Evolutionary conservation across 1,140 invertebrate genomes (phyloP), one percentile per base, ranked within the genome.

Genomic region (Bicyclus anynana): DNA sequence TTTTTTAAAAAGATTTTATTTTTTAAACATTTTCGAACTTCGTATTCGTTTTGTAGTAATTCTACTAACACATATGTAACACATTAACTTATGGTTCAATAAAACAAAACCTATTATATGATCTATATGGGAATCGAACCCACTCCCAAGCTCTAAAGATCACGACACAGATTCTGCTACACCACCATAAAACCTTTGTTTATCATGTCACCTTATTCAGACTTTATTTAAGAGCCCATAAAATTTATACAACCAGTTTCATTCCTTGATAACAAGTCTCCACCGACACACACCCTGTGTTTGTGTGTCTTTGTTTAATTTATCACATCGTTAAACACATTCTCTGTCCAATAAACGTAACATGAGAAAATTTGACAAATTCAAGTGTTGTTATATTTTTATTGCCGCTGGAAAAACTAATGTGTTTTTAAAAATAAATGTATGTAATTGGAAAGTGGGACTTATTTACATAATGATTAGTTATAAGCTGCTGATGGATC

Each of bases 251-350:
- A 33, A 23, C 50, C 42, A 10, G 20, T 21, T 44, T 44, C 18
- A 44, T 21, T 5, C 42, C 33, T 1, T 38, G 50, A 52, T 52
- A 52, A 52, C 26, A 44, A 27, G n/a, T 9, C 6, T 18, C 17
- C 7, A 21, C 13, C 33, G 35, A 20, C 17, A 16, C 16, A 33
- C 48, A 35, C 18, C 9, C 2, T 33, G 29, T 33, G 9, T 33
- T 33, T 33, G n/a, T 33, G 20, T 26, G 50, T 23, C 50, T 23
- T 52, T 52, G 50, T 52, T 40, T 37, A 52, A 52, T 52, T 52
- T 40, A 52, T 52, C 50, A 52, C 50, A 18, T 52, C 20, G n/a
- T 40, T 38, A 52, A 52, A 44, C 12, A 44, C 42, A 23, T 4
- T n/a, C 42, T 16, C 37, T 14, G 37, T 4, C 37, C 21, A 6